phyloP scores from a whole-genome alignment of 2,113 vertebrate genomes.

The Microtus pennsylvanicus region DNA sequence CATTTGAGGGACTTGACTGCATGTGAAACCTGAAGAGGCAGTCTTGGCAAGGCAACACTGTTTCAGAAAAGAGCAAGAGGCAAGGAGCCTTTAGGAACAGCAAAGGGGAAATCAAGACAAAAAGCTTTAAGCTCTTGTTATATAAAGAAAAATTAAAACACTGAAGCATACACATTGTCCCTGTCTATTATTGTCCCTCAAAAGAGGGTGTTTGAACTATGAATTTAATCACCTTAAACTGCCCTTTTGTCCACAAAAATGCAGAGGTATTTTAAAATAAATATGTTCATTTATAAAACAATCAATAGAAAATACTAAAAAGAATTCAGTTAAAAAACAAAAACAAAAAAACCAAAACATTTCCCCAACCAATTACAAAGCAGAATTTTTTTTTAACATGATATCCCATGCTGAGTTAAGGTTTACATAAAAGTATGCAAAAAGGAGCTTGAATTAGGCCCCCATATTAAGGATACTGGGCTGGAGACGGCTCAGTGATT shows the following conservation, averaged over 20 bases:
- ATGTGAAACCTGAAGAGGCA: neutral
- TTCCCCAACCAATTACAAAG: neutral
- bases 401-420: neutral
- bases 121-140: neutral
- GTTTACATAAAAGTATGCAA: neutral
- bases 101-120: neutral
- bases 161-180: neutral
- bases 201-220: neutral
- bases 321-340: neutral
- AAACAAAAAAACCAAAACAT: neutral
- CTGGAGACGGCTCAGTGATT: neutral
- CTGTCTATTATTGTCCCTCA: neutral
- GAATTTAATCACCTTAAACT: neutral
- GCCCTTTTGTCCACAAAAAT: neutral
- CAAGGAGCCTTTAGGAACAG: neutral
- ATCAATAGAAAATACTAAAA: constrained; percentile 19
- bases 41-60: neutral
- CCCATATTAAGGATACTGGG: neutral
- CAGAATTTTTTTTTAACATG: neutral
- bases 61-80: neutral
- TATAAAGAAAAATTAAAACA: constrained; percentile 14
- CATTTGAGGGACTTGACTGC: neutral
- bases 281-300: neutral
- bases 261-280: neutral
- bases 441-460: neutral